These are phyloP conservation scores for Coregonus clupeaformis DNA, from an alignment of 2,113 vertebrate species.

Conservation along the genomic window DNA sequence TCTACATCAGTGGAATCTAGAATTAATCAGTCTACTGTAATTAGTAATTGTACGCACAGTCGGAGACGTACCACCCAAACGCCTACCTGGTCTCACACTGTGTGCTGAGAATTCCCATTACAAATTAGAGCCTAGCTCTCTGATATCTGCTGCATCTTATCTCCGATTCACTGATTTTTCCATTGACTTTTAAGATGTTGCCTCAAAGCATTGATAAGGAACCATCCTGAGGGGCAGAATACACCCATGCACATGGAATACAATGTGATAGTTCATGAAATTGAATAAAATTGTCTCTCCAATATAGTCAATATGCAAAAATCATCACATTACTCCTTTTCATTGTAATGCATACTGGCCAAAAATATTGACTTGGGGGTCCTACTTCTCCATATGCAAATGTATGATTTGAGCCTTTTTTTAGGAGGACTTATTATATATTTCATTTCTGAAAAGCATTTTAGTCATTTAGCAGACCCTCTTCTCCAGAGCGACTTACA, in stretches of 20 bases:
- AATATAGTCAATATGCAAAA: too few relatives aligned
- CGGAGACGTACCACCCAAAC: constrained; percentile 56
- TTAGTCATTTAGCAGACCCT: too few relatives aligned
- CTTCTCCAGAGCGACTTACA: too few relatives aligned
- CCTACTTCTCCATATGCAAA: too few relatives aligned
- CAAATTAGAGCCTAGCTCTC: constrained; percentile 62
- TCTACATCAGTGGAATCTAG: constrained; percentile 18
- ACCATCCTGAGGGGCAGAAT: not conserved
- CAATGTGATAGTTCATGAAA: not conserved
- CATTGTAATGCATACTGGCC: not conserved
- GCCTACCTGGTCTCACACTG: constrained; percentile 45
- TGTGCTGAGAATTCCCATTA: constrained; percentile 54
- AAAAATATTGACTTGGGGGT: not conserved
- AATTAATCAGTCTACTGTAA: constrained; percentile 33
- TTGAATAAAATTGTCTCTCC: too few relatives aligned
- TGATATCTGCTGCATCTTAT: constrained; percentile 53
- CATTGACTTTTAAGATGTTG: constrained; percentile 58
- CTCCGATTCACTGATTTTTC: constrained; percentile 47
- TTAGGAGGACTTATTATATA: too few relatives aligned
- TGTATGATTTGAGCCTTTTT: too few relatives aligned
- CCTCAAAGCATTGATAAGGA: constrained; percentile 52
- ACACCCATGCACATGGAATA: not conserved
- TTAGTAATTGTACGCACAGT: constrained; percentile 65
- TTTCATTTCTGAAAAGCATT: too few relatives aligned
- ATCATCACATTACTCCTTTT: too few relatives aligned